Conservation (phyloP, 2,113 vertebrate species). For the Elaphurus davidianus region DNA sequence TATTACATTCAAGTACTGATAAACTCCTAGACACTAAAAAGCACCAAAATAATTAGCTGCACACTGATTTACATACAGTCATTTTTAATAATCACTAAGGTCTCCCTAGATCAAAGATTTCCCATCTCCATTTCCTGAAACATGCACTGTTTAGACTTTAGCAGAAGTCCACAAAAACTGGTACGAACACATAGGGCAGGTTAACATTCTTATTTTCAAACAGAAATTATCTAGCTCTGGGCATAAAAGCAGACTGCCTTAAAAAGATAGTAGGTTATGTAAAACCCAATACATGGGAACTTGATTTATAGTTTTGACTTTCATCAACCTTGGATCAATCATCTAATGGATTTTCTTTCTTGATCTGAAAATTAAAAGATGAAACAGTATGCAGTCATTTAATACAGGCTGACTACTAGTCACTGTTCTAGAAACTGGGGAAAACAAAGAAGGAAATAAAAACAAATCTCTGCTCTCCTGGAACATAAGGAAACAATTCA, state of each 20-base stretch:
- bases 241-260: background rate
- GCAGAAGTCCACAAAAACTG: background rate
- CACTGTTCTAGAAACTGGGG: background rate
- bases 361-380: background rate
- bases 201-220: background rate
- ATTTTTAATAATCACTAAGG: background rate
- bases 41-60: background rate
- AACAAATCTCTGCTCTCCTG: background rate
- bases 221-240: background rate
- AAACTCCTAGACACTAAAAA: background rate
- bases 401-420: background rate
- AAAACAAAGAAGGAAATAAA: background rate
- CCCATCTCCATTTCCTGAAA: background rate
- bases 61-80: background rate
- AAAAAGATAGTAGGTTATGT: background rate
- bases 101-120: background rate
- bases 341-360: background rate
- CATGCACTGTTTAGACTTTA: background rate
- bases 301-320: background rate
- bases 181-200: background rate
- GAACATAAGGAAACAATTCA: background rate
- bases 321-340: background rate
- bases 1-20: background rate
- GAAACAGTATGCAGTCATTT: background rate
- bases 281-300: background rate